These are phyloP conservation scores for Apeira syringaria DNA, from an alignment of 2,888 invertebrate species.

Conservation along the genomic window DNA sequence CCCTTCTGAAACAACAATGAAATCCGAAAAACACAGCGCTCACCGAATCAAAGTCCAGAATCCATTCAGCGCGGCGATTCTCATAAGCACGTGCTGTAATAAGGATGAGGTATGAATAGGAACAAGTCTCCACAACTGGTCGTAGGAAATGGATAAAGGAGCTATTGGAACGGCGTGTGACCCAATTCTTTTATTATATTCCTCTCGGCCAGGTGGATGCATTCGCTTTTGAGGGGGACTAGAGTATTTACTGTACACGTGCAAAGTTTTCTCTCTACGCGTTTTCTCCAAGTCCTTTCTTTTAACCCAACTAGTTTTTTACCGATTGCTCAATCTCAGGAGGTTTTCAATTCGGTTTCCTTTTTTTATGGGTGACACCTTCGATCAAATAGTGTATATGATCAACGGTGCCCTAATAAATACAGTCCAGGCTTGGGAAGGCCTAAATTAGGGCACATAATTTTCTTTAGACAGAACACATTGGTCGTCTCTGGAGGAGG, in stretches of 20 bases:
- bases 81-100: conserved; percentile 69
- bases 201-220: conserved; percentile 68
- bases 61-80: conserved; percentile 52
- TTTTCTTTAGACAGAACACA: no score
- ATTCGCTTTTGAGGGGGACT: conserved; percentile 54
- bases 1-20: conserved; percentile 27
- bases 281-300: neutral
- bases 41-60: conserved; percentile 33
- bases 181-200: conserved; percentile 65
- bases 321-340: no score
- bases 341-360: no score
- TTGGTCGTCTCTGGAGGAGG: no score
- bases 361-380: no score
- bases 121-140: conserved; percentile 53
- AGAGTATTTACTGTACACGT: conserved; percentile 13
- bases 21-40: conserved; percentile 28
- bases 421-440: no score
- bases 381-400: no score
- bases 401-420: no score
- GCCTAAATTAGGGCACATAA: no score
- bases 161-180: conserved; percentile 67
- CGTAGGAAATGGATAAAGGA: conserved; percentile 47
- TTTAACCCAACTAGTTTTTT: no score
- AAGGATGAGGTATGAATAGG: conserved; percentile 57
- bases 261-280: conserved; percentile 12